These are phyloP conservation scores for Thalassophryne amazonica DNA, from an alignment of 2,797 vertebrate species.

Conservation along the genomic window DNA sequence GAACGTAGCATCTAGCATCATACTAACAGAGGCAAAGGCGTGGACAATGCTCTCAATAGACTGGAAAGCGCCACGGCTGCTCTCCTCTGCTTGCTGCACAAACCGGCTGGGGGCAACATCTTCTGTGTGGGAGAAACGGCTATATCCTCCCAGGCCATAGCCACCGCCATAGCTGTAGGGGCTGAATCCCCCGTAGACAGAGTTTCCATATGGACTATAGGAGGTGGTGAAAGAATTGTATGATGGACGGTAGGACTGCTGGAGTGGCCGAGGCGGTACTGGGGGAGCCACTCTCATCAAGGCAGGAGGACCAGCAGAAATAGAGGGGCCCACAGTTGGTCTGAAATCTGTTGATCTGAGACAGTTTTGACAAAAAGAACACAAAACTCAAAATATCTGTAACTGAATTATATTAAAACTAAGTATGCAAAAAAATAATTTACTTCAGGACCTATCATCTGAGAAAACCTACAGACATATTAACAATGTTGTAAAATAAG, in stretches of 20 bases:
- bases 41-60: constrained; percentile 99
- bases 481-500: too few relatives aligned
- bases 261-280: constrained; percentile 84
- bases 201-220: constrained; percentile 87
- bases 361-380: neutral
- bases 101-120: constrained; percentile 89
- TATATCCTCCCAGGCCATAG: constrained; percentile 79
- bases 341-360: constrained; percentile 82
- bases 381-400: neutral
- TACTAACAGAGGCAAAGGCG: constrained; percentile 93
- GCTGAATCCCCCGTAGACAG: constrained; percentile 87
- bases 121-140: constrained; percentile 79
- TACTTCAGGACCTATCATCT: neutral
- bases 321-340: constrained; percentile 63
- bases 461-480: neutral
- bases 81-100: constrained; percentile 95
- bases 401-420: neutral
- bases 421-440: neutral
- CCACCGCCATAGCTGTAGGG: constrained; percentile 82
- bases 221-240: constrained; percentile 84
- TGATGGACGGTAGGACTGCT: constrained; percentile 83
- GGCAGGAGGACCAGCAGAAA: constrained; percentile 71
- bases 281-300: constrained; percentile 85
- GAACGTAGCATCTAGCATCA: constrained; percentile 98
- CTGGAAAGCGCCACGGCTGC: constrained; percentile 95